Conservation (phyloP, 2,888 invertebrate species). For the Eristalis arbustorum region DNA sequence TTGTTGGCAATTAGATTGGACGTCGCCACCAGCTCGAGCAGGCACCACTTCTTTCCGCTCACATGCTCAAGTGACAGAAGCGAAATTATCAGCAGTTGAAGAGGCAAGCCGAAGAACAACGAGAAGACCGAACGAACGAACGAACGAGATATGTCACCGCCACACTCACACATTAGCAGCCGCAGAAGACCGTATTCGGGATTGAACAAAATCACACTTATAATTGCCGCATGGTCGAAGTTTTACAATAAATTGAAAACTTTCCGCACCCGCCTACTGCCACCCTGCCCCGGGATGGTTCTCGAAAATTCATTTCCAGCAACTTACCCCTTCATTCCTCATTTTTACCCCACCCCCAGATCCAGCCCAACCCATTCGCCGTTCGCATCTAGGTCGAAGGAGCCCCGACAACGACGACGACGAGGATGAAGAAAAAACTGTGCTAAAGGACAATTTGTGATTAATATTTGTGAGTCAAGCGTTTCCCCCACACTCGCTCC, state of each 20-base stretch:
- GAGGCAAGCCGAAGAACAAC: neutral
- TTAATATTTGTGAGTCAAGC: conserved; percentile 59
- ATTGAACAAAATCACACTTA: conserved; percentile 67
- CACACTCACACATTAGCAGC: neutral
- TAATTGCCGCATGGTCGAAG: conserved; percentile 66
- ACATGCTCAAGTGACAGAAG: conserved; percentile 14
- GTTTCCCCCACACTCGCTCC: neutral
- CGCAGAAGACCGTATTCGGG: conserved; percentile 33
- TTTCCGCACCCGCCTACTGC: conserved; percentile 10
- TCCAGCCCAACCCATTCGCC: neutral
- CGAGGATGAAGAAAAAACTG: conserved; percentile 7
- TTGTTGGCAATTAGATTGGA: neutral
- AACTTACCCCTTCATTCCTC: conserved; percentile 43
- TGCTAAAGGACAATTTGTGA: conserved; percentile 66
- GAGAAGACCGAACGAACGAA: too few species aligned
- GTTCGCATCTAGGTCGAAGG: neutral
- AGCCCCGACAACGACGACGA: neutral
- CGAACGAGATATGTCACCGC: conserved; percentile 21
- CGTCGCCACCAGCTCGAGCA: conserved; percentile 2
- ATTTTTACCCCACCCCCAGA: conserved; percentile 17
- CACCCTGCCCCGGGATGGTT: neutral
- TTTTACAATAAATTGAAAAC: conserved; percentile 68
- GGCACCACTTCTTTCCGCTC: neutral
- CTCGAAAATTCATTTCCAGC: conserved; percentile 46
- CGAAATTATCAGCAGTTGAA: neutral